phyloP scores from a whole-genome alignment of 2,888 invertebrate genomes.

The Cerastis rubricosa region DNA sequence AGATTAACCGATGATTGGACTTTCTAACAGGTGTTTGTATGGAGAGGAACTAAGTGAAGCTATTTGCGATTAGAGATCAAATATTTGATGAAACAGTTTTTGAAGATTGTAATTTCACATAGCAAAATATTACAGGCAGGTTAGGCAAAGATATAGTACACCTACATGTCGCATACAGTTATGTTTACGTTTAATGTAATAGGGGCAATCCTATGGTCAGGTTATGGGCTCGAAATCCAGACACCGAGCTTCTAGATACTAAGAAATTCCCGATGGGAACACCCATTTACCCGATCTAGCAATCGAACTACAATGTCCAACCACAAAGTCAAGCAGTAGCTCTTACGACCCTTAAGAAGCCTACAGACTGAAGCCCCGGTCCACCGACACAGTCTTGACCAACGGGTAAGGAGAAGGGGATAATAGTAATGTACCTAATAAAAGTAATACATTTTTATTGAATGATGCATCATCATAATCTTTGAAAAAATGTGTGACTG shows the following conservation, averaged over 20 bases:
- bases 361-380: too few species aligned
- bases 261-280: too few species aligned
- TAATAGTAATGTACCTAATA: neutral
- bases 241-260: too few species aligned
- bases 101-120: conserved; percentile 3
- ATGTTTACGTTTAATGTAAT: too few species aligned
- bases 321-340: too few species aligned
- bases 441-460: neutral
- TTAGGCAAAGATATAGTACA: neutral
- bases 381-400: neutral
- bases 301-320: too few species aligned
- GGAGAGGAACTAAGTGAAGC: conserved; percentile 23
- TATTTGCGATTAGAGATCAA: conserved; percentile 20
- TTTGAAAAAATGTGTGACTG: conserved; percentile 5
- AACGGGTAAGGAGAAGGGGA: neutral
- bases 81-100: conserved; percentile 21
- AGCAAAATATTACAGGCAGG: neutral
- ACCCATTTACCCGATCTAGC: too few species aligned
- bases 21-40: conserved; percentile 71
- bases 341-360: too few species aligned
- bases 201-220: too few species aligned
- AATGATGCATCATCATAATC: neutral
- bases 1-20: conserved; percentile 67
- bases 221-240: too few species aligned
- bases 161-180: too few species aligned